Evolutionary conservation across 2,888 invertebrate genomes (phyloP).

Genomic region (Physocephala rufipes): DNA sequence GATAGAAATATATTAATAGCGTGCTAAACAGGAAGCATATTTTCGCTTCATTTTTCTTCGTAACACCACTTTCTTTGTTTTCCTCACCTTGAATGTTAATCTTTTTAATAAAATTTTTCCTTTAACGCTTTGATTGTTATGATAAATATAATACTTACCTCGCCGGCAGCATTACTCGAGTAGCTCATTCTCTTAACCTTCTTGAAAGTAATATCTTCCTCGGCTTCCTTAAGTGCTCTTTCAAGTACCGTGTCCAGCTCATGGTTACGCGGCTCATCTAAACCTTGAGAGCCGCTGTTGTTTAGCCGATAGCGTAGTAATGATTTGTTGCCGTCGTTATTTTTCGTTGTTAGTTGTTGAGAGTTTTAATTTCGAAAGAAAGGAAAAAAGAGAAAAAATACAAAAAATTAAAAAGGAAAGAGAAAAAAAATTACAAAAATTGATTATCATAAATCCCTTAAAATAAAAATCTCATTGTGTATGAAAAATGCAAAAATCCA

Average conservation of each 20-base stretch:
- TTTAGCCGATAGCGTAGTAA: background rate
- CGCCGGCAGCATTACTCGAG: slow-evolving; percentile 74
- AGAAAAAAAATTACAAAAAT: background rate
- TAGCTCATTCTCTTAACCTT: slow-evolving; percentile 79
- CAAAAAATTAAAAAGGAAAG: too few relatives aligned
- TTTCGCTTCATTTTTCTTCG: too few relatives aligned
- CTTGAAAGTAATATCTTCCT: slow-evolving; percentile 75
- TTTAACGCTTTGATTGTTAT: background rate
- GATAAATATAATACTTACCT: slow-evolving; percentile 66
- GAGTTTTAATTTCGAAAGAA: background rate
- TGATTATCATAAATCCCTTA: background rate
- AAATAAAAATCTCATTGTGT: background rate
- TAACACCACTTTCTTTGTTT: too few relatives aligned
- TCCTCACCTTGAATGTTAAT: background rate
- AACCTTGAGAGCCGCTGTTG: slow-evolving; percentile 53
- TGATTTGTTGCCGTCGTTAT: slow-evolving; percentile 12
- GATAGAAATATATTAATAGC: too few relatives aligned
- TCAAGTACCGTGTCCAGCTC: slow-evolving; percentile 72
- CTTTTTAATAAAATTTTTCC: background rate
- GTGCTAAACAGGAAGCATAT: too few relatives aligned
- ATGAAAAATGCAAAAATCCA: background rate
- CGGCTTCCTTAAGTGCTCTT: slow-evolving; percentile 74
- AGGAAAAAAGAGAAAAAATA: background rate
- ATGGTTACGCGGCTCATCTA: slow-evolving; percentile 62
- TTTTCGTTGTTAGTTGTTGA: background rate